Percentiles rank a stretch among this genome's conserved stretches.
Conservation (phyloP, 2,888 invertebrate species). For the Standfussiana lucernea region DNA sequence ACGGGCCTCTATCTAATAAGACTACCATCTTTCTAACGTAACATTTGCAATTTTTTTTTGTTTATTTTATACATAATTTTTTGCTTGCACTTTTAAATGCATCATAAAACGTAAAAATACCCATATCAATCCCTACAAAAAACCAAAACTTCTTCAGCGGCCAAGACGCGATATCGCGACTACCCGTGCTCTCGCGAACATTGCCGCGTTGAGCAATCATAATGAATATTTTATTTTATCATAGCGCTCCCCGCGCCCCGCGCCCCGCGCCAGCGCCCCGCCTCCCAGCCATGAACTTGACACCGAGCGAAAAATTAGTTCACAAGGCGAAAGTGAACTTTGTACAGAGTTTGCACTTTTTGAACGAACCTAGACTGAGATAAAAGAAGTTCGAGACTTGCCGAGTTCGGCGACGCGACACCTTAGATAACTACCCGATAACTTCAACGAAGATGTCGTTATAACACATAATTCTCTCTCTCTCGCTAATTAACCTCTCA, state of each 20-base stretch:
- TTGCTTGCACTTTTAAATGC: neutral
- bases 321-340: slow-evolving; percentile 90
- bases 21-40: neutral
- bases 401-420: slow-evolving; percentile 59
- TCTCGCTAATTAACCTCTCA: slow-evolving; percentile 76
- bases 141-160: slow-evolving; percentile 49
- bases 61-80: neutral
- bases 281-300: slow-evolving; percentile 88
- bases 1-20: neutral
- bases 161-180: slow-evolving; percentile 73
- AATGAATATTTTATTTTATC: slow-evolving; percentile 91
- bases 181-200: slow-evolving; percentile 82
- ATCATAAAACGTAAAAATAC: neutral
- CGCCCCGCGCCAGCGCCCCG: slow-evolving; percentile 62
- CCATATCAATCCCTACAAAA: neutral
- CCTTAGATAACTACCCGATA: slow-evolving; percentile 36
- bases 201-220: slow-evolving; percentile 88
- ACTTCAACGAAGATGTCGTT: no score
- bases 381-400: slow-evolving; percentile 84
- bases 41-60: neutral
- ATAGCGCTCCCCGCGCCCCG: slow-evolving; percentile 77
- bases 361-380: slow-evolving; percentile 88
- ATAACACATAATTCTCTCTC: slow-evolving; percentile 62
- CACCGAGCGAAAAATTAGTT: slow-evolving; percentile 90
- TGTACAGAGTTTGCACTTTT: slow-evolving; percentile 90